Percentiles rank a stretch among this genome's conserved stretches.
Evolutionary conservation across 2,113 vertebrate genomes (phyloP).

Genomic region (Equus quagga): DNA sequence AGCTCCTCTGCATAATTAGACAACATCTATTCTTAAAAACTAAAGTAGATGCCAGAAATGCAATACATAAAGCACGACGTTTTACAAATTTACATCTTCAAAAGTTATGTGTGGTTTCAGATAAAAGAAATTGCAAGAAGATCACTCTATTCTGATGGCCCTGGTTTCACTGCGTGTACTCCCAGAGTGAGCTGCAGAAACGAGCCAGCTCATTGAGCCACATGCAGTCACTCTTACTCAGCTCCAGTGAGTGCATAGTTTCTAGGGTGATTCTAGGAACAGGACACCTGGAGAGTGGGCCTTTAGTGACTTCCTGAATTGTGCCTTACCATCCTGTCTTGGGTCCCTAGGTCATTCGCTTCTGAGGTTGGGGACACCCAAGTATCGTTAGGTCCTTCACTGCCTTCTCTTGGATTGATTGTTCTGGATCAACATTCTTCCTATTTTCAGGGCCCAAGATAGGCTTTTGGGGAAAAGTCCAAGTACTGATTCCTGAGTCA

Average conservation of each 20-base stretch:
- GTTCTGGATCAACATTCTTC: not conserved
- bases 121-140: conserved; percentile 85
- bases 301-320: conserved; percentile 74
- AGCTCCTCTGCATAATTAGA: conserved; percentile 90
- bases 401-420: not conserved
- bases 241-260: conserved; percentile 71
- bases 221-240: conserved; percentile 76
- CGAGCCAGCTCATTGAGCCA: conserved; percentile 42
- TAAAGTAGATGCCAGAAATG: conserved; percentile 89
- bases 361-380: conserved; percentile 26
- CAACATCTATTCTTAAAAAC: conserved; percentile 92
- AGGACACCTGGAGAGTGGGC: conserved; percentile 76
- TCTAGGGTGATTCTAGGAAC: conserved; percentile 77
- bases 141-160: conserved; percentile 81
- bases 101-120: conserved; percentile 87
- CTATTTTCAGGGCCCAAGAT: conserved; percentile 20
- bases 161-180: conserved; percentile 59
- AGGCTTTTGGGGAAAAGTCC: not conserved
- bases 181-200: conserved; percentile 76
- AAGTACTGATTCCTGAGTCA: not conserved
- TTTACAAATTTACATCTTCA: conserved; percentile 90
- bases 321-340: conserved; percentile 25
- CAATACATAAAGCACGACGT: conserved; percentile 87
- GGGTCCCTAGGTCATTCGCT: conserved; percentile 74
- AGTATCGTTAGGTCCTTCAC: not conserved